Percentiles rank a stretch among this genome's conserved stretches.
Conservation (phyloP, 2,113 vertebrate species). For the Tragelaphus imberbis region DNA sequence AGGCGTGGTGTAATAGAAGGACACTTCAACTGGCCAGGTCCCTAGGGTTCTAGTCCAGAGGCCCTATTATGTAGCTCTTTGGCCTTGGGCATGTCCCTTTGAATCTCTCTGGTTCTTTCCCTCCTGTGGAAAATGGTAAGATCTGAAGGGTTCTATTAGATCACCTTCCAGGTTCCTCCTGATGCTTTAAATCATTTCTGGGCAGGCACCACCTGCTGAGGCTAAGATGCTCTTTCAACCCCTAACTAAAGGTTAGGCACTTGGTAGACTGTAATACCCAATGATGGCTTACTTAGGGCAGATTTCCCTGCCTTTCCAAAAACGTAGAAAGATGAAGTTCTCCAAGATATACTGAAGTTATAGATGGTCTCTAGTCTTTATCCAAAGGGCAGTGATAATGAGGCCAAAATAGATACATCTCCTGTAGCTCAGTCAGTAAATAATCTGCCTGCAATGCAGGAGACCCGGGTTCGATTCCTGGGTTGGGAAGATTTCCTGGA, state of each 20-base stretch:
- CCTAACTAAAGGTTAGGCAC: neutral
- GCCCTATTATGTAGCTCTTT: accelerated
- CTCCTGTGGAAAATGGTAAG: neutral
- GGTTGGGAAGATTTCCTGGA: too few relatives aligned
- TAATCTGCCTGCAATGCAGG: too few relatives aligned
- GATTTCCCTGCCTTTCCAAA: neutral
- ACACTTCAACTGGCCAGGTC: neutral
- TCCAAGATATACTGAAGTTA: neutral
- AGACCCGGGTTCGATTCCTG: too few relatives aligned
- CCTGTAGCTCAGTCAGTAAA: too few relatives aligned
- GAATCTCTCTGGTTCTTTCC: neutral
- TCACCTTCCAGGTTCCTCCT: neutral
- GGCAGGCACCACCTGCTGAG: neutral
- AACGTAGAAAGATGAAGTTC: neutral
- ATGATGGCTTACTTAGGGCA: neutral
- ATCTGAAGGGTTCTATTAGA: neutral
- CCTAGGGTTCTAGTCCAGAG: neutral
- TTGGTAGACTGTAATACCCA: neutral
- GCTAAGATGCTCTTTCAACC: neutral
- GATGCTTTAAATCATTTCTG: neutral
- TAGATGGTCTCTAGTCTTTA: neutral
- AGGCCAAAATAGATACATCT: neutral
- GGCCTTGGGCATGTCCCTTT: neutral
- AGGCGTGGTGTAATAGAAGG: accelerated
- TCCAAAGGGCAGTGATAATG: neutral